A percentile compares a stretch with the other conserved stretches of the same genome.
phyloP scores from a whole-genome alignment of 2,888 invertebrate genomes.

The Trileptium ribeirensis region DNA sequence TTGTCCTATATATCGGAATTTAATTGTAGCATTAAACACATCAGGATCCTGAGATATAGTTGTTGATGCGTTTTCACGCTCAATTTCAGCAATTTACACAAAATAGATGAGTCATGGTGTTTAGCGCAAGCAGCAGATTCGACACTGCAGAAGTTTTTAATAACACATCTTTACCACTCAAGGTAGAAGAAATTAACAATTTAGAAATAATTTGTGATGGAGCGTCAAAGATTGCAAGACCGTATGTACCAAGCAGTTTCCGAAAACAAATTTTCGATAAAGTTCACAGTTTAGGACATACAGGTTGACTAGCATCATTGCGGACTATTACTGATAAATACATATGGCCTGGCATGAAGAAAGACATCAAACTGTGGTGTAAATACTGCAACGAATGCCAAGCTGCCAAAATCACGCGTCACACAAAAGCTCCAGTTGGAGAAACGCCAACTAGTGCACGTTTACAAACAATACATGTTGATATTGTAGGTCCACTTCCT shows the following conservation, averaged over 20 bases:
- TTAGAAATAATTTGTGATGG: no score
- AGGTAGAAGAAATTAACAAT: no score
- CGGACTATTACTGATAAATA: no score
- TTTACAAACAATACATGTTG: no score
- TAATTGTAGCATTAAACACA: neutral
- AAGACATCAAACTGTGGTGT: neutral
- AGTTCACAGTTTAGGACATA: no score
- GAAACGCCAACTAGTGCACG: neutral
- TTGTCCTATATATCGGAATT: conserved; percentile 1
- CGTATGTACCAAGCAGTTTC: no score
- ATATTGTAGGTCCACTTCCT: neutral
- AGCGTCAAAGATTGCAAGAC: no score
- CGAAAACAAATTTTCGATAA: no score
- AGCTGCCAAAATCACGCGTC: neutral
- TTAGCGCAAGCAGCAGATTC: neutral
- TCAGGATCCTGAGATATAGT: neutral
- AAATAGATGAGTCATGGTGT: neutral
- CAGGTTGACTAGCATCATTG: no score
- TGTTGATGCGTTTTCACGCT: neutral
- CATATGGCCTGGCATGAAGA: conserved; percentile 8
- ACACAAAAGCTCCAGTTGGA: conserved; percentile 1
- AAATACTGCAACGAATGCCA: neutral
- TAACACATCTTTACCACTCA: neutral
- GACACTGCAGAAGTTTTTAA: neutral
- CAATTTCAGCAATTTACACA: neutral